phyloP scores from a whole-genome alignment of 2,113 vertebrate species.

The Monarcha castaneiventris region DNA sequence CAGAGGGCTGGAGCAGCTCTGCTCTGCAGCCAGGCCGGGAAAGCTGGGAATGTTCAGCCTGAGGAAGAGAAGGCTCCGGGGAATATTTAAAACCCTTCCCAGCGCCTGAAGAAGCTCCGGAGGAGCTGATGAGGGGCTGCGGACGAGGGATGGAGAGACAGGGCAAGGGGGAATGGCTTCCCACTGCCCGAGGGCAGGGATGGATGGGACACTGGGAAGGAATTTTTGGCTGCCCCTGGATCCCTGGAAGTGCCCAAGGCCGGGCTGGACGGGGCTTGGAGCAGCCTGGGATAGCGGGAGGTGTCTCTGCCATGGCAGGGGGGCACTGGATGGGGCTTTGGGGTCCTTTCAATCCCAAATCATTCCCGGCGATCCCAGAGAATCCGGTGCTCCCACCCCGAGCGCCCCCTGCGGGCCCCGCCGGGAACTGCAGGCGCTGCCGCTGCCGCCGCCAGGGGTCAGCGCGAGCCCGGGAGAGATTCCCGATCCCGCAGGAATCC shows the following conservation, averaged over 20 bases:
- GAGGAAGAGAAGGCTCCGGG: not conserved
- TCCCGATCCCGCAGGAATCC: too few relatives aligned
- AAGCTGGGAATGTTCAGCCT: not conserved
- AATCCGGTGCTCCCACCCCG: not conserved
- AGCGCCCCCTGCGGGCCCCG: not conserved
- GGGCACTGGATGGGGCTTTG: rapidly evolving
- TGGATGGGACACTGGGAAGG: not conserved
- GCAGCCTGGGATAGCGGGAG: rapidly evolving
- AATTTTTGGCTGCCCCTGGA: not conserved
- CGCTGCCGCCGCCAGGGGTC: not conserved
- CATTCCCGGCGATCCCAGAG: not conserved
- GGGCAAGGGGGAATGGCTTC: not conserved
- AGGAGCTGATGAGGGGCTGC: not conserved
- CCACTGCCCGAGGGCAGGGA: too few relatives aligned
- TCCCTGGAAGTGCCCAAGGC: not conserved
- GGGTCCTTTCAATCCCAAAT: not conserved
- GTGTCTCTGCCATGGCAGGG: not conserved
- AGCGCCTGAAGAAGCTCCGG: not conserved
- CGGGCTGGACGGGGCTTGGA: not conserved
- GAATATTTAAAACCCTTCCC: not conserved
- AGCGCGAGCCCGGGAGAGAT: not conserved
- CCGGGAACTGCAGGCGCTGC: not conserved
- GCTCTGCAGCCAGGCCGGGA: not conserved
- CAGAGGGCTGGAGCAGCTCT: not conserved
- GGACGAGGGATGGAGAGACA: not conserved